Evolutionary conservation across 2,888 invertebrate species (phyloP).

Genomic region (Miltochrista miniata): DNA sequence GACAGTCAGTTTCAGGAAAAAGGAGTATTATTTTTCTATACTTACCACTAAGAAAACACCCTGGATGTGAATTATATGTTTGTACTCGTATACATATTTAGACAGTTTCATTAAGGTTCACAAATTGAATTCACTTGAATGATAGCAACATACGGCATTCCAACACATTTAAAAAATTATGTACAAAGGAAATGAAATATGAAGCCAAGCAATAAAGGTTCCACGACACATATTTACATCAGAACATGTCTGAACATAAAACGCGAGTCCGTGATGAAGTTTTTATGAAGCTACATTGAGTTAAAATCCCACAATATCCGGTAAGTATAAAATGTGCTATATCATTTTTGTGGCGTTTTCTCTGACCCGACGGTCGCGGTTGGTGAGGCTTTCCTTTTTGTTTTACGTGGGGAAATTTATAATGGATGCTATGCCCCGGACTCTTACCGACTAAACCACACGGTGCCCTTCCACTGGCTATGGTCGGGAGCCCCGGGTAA

Average conservation of each 20-base stretch:
- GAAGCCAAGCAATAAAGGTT: neutral
- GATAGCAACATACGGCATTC: neutral
- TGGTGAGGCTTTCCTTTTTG: too few relatives aligned
- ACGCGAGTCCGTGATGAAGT: slow-evolving; percentile 6
- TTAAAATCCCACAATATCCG: slow-evolving; percentile 9
- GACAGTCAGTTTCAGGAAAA: too few relatives aligned
- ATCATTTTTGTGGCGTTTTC: slow-evolving; percentile 9
- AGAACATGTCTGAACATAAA: slow-evolving; percentile 2
- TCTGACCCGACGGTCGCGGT: neutral
- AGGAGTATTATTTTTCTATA: too few relatives aligned
- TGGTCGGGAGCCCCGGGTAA: too few relatives aligned
- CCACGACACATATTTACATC: neutral
- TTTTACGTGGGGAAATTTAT: too few relatives aligned
- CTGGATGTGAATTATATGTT: too few relatives aligned
- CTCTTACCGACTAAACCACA: too few relatives aligned
- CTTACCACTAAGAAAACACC: too few relatives aligned
- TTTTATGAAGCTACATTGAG: slow-evolving; percentile 22
- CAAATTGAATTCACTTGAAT: neutral
- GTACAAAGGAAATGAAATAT: neutral
- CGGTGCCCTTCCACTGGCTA: too few relatives aligned
- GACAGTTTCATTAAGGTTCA: too few relatives aligned
- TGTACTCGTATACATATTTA: too few relatives aligned
- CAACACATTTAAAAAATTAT: neutral
- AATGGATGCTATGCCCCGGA: too few relatives aligned
- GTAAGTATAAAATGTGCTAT: slow-evolving; percentile 17